A percentile compares a stretch with the other conserved stretches of the same genome.
Conservation (phyloP, 2,113 vertebrate genomes). For the Ageneiosus marmoratus region DNA sequence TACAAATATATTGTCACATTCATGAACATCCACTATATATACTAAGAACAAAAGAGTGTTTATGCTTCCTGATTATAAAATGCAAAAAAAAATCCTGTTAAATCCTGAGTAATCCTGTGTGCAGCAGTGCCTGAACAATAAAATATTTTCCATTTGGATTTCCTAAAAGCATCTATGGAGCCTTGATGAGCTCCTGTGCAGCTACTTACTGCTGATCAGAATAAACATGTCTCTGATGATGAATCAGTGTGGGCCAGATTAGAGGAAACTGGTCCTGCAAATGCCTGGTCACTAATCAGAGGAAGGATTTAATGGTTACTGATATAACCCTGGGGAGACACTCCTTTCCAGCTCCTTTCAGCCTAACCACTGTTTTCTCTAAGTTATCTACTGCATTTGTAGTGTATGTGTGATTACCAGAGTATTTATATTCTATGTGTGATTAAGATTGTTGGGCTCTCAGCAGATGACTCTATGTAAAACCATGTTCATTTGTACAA, state of each 20-base stretch:
- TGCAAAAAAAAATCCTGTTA: constrained; percentile 46
- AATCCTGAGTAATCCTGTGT: constrained; percentile 54
- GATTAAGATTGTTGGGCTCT: background rate
- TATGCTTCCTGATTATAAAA: constrained; percentile 59
- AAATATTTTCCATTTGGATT: constrained; percentile 62
- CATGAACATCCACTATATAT: too few relatives aligned
- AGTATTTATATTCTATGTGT: too few relatives aligned
- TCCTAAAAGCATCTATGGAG: constrained; percentile 56
- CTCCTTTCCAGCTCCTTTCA: constrained; percentile 32
- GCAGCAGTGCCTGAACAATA: constrained; percentile 46
- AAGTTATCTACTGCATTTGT: background rate
- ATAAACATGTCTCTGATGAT: background rate
- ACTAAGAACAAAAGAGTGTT: background rate
- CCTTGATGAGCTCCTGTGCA: constrained; percentile 58
- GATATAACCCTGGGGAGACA: constrained; percentile 61
- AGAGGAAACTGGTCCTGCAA: background rate
- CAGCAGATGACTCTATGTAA: background rate
- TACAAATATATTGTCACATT: too few relatives aligned
- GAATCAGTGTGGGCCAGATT: background rate
- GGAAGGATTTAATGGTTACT: constrained; percentile 68
- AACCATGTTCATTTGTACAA: background rate
- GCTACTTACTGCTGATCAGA: constrained; percentile 36
- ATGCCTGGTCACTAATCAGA: constrained; percentile 64
- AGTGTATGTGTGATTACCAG: background rate
- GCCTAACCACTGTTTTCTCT: background rate